These are phyloP conservation scores for Zoroaster sp. DNA, from an alignment of 53 echinoderm and acorn worm genomes.

Conservation along the genomic window DNA sequence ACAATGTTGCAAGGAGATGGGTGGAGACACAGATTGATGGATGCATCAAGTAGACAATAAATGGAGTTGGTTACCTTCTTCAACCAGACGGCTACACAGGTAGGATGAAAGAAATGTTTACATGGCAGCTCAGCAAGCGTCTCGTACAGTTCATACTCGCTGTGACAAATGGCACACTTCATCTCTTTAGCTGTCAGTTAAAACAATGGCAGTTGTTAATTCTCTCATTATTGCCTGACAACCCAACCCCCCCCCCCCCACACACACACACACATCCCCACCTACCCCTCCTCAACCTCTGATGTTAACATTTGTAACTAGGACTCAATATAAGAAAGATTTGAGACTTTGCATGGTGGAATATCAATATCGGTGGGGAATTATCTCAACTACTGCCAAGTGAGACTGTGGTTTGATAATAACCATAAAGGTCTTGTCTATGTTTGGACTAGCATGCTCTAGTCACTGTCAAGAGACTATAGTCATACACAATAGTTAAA, in stretches of 20 bases:
- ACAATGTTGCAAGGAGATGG: no score
- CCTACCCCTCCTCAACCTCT: no score
- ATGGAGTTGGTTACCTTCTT: slow-evolving; percentile 89
- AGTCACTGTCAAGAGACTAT: no score
- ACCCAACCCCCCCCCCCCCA: background rate
- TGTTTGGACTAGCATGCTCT: no score
- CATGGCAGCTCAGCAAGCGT: slow-evolving; percentile 74
- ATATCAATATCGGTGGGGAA: no score
- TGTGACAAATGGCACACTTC: slow-evolving; percentile 82
- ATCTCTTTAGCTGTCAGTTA: slow-evolving; percentile 66
- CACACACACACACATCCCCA: background rate
- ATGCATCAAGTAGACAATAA: no score
- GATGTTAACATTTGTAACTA: background rate
- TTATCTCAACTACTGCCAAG: no score
- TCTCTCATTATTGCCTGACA: background rate
- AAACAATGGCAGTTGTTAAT: background rate
- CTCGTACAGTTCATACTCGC: slow-evolving; percentile 79
- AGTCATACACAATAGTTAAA: no score
- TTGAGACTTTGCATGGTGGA: background rate
- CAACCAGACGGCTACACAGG: slow-evolving; percentile 85
- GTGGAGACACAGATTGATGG: no score
- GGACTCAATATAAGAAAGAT: background rate
- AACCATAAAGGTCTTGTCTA: no score
- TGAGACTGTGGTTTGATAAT: no score
- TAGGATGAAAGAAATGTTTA: slow-evolving; percentile 82